phyloP scores from a whole-genome alignment of 2,113 vertebrate genomes.

The Thryonomys swinderianus region DNA sequence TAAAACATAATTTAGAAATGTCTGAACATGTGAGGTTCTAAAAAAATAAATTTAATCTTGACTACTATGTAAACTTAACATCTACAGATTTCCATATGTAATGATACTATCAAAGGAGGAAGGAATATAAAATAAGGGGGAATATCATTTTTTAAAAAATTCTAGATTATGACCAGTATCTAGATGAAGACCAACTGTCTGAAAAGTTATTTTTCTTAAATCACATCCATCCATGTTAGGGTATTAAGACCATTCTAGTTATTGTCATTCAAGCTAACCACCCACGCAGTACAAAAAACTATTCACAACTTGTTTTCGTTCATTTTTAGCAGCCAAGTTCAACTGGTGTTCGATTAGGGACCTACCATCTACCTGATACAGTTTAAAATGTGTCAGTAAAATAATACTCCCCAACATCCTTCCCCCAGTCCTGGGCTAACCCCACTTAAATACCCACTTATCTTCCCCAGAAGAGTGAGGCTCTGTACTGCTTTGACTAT shows the following conservation, averaged over 20 bases:
- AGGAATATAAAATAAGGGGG: conserved; percentile 55
- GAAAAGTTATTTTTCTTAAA: conserved; percentile 68
- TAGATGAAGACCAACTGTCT: conserved; percentile 63
- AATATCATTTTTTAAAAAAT: conserved; percentile 67
- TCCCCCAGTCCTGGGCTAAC: neutral
- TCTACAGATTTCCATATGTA: conserved; percentile 66
- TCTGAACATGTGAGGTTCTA: neutral
- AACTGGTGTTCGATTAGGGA: conserved; percentile 44
- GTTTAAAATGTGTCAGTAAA: conserved; percentile 51
- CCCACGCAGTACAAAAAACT: conserved; percentile 42
- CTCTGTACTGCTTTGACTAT: neutral
- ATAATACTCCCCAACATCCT: neutral
- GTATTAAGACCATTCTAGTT: neutral
- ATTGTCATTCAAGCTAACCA: conserved; percentile 6
- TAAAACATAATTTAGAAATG: neutral
- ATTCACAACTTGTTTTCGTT: neutral
- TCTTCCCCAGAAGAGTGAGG: neutral
- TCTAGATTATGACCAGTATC: conserved; percentile 54
- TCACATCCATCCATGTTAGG: conserved; percentile 44
- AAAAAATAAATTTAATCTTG: conserved; percentile 67
- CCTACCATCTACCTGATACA: conserved; percentile 37
- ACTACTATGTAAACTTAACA: conserved; percentile 63
- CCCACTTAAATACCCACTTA: neutral
- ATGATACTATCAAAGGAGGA: conserved; percentile 57
- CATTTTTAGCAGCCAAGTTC: conserved; percentile 40